phyloP scores from a whole-genome alignment of 2,113 vertebrate genomes.

The Prionailurus bengalensis region DNA sequence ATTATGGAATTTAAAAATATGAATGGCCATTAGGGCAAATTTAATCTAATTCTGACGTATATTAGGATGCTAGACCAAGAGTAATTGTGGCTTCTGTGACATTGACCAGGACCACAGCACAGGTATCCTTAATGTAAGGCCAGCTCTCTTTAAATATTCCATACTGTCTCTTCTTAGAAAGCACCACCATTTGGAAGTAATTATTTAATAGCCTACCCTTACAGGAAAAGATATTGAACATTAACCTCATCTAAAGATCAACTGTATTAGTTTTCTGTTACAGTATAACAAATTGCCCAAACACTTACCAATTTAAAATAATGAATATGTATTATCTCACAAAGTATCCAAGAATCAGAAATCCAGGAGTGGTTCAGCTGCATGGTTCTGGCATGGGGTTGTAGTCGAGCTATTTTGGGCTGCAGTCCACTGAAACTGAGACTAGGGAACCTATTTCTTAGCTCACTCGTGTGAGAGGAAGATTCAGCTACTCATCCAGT shows the following conservation, averaged over 20 bases:
- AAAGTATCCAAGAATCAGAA: neutral
- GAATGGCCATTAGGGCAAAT: neutral
- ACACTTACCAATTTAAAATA: neutral
- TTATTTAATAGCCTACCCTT: neutral
- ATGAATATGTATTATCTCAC: neutral
- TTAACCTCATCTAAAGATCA: neutral
- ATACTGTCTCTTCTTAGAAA: neutral
- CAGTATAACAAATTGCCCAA: neutral
- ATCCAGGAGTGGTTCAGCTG: neutral
- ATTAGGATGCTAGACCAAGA: neutral
- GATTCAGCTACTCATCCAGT: neutral
- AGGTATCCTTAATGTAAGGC: neutral
- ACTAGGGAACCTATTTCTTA: neutral
- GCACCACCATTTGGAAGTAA: neutral
- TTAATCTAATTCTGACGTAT: neutral
- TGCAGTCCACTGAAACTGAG: neutral
- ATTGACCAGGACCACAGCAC: neutral
- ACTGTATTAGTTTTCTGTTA: neutral
- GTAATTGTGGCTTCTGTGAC: neutral
- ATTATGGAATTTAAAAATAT: conserved; percentile 6
- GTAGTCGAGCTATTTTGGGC: neutral
- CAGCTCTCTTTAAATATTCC: neutral
- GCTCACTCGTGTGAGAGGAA: neutral
- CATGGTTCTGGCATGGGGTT: neutral
- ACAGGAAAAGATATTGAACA: neutral